phyloP scores from a whole-genome alignment of 2,113 vertebrate species.

The Monarcha castaneiventris region DNA sequence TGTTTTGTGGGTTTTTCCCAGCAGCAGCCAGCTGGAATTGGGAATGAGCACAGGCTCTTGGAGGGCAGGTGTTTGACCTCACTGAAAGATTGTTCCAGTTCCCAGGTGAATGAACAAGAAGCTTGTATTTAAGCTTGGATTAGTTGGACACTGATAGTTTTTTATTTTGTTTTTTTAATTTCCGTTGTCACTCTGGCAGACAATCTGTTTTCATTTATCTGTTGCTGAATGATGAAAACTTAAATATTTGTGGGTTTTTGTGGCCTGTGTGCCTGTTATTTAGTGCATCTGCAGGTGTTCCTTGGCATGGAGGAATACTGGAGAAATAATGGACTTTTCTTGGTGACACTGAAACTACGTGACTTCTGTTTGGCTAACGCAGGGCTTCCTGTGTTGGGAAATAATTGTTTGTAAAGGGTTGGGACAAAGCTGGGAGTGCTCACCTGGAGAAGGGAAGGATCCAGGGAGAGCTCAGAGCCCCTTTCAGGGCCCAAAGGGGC shows the following conservation, averaged over 20 bases:
- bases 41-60: neutral
- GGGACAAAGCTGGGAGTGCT: neutral
- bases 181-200: neutral
- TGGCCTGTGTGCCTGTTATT: neutral
- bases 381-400: neutral
- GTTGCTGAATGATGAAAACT: neutral
- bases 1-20: neutral
- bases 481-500: neutral
- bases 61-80: neutral
- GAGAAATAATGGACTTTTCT: neutral
- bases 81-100: accelerated
- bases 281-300: neutral
- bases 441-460: neutral
- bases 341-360: neutral
- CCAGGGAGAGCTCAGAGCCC: neutral
- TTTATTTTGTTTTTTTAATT: neutral
- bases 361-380: neutral
- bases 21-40: neutral
- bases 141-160: neutral
- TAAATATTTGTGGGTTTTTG: neutral
- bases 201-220: neutral
- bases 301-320: neutral
- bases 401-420: neutral
- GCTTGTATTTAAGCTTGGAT: neutral
- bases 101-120: neutral